These are phyloP conservation scores for Eleginops maclovinus DNA, from an alignment of 2,113 vertebrate species.

Conservation along the genomic window DNA sequence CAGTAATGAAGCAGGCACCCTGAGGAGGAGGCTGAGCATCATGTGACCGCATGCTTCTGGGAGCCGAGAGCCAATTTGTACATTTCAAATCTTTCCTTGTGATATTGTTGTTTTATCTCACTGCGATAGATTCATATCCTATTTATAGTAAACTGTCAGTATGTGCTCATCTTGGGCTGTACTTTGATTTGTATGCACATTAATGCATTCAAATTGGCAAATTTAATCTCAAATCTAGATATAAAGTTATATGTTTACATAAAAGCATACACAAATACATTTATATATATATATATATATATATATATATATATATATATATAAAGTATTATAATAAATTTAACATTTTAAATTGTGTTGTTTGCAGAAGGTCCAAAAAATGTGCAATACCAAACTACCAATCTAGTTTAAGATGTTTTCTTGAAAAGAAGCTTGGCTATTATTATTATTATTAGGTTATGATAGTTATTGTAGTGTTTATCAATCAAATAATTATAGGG, in stretches of 20 bases:
- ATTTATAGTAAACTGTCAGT: background rate
- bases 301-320: too few species aligned
- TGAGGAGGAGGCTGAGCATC: slow-evolving; percentile 71
- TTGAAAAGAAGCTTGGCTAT: background rate
- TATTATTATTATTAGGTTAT: background rate
- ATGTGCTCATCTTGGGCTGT: background rate
- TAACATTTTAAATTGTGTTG: background rate
- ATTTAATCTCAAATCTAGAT: background rate
- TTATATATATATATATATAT: background rate
- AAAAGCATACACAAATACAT: background rate
- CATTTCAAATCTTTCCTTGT: slow-evolving; percentile 6
- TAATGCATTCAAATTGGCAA: background rate
- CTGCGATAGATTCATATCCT: background rate
- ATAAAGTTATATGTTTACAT: background rate
- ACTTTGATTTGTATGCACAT: background rate
- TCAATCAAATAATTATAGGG: background rate
- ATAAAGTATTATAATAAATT: too few species aligned
- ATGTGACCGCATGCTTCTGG: slow-evolving; percentile 62
- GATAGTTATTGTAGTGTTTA: background rate
- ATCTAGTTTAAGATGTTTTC: background rate
- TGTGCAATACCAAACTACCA: background rate
- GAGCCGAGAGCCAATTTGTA: too few species aligned
- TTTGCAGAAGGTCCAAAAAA: background rate
- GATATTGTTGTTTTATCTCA: background rate
- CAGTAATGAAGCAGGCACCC: slow-evolving; percentile 66